Base-by-base conservation (phyloP, 2,888 invertebrate species). In the Dasysyrphus albostriatus region DNA sequence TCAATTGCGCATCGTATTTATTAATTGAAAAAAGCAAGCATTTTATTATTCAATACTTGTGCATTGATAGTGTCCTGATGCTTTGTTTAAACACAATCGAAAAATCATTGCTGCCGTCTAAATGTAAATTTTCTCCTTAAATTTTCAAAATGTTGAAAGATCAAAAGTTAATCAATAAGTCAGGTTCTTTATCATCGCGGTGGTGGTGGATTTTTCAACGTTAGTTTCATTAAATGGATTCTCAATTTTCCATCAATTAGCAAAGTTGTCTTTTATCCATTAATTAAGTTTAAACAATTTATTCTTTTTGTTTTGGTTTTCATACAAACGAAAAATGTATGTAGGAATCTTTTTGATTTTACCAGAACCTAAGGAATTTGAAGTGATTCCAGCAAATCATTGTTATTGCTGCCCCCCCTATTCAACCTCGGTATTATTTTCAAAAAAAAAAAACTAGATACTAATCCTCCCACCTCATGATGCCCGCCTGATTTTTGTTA, bases 381-480 rank as follows among this genome's bases (percentile, higher is more conserved):
- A 63, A 73, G 44, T 73, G 63, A 79, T 47, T 44, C 19, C 44
- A 34, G 59, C 51, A 49, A n/a, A 74, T 37, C 14, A 24, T 37
- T 61, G 49, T 39, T 59, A 59, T 67, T 69, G 51, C 61, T 63
- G 34, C 24, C 39, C n/a, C 49, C 7, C 32, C 32, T 7, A 75
- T 54, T 39, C 70, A 79, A 58, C 79, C 70, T 65, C 54, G 78
- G 37, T 78, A 47, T 63, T 44, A 63, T 32, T 65, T 32, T 19
- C 19, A 24, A 24, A 67, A 49, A 44, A 42, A 47, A 49, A 54
- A 70, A 37, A 37, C 16, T 19, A 61, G 32, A 29, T 51, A 39
- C 67, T 69, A 69, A 47, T 47, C 51, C 49, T 37, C 39, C 34
- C 49, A 29, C 9, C 63, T 24, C 14, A 44, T 14, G 12, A 44